These are phyloP conservation scores for Thryonomys swinderianus DNA, from an alignment of 2,113 vertebrate genomes.

Conservation along the genomic window DNA sequence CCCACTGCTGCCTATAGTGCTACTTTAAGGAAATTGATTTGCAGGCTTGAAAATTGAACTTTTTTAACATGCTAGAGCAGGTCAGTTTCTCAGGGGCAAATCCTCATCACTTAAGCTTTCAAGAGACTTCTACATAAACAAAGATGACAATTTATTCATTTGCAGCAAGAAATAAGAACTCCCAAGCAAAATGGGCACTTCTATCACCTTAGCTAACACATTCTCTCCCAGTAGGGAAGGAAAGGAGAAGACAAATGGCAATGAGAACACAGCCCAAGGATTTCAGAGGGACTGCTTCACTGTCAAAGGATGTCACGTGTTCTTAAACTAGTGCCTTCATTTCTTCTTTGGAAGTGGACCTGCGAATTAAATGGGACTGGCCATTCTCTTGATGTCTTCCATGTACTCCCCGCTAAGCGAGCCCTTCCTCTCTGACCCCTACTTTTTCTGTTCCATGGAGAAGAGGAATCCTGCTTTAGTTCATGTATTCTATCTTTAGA, in stretches of 20 bases:
- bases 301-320: constrained; percentile 23
- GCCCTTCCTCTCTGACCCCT: background rate
- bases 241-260: constrained; percentile 32
- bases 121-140: background rate
- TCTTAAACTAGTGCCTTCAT: constrained; percentile 38
- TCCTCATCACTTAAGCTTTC: background rate
- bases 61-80: background rate
- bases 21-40: constrained; percentile 23
- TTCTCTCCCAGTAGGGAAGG: constrained; percentile 30
- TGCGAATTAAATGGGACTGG: constrained; percentile 57
- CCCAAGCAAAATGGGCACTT: constrained; percentile 35
- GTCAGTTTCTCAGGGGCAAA: background rate
- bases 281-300: background rate
- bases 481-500: constrained; percentile 70
- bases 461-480: background rate
- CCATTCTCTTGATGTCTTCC: constrained; percentile 45
- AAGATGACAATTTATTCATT: constrained; percentile 14
- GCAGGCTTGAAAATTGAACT: background rate
- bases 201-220: constrained; percentile 13
- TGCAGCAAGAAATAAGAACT: constrained; percentile 39
- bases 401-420: background rate
- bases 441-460: constrained; percentile 32
- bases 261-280: background rate
- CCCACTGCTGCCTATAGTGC: background rate
- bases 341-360: background rate